Percentiles rank a stretch among this genome's conserved stretches.
Conservation (phyloP, 2,113 vertebrate genomes). For the Empidonax alnorum region DNA sequence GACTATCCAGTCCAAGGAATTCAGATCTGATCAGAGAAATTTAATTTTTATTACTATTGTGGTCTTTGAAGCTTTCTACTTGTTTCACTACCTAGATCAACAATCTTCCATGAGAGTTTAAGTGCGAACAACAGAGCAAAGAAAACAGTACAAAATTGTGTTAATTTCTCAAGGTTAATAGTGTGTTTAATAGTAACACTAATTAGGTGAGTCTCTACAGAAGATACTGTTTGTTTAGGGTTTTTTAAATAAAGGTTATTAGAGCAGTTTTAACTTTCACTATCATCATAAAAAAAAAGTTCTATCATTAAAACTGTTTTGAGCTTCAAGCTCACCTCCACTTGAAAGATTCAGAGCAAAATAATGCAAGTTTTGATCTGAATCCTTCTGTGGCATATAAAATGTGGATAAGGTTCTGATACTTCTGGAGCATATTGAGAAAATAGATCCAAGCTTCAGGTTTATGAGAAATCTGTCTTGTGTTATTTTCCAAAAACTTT, state of each 20-base stretch:
- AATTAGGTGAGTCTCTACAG: neutral
- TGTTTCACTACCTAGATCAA: neutral
- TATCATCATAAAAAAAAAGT: neutral
- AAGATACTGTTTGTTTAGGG: neutral
- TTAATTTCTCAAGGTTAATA: neutral
- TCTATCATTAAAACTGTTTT: neutral
- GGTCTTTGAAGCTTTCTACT: neutral
- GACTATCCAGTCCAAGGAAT: neutral
- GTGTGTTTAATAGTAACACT: neutral
- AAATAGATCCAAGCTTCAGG: neutral
- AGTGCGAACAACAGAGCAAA: neutral
- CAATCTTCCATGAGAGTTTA: neutral
- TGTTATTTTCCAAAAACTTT: neutral
- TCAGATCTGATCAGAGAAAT: neutral
- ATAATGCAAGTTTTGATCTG: neutral
- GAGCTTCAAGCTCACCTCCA: neutral
- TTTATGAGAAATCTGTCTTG: neutral
- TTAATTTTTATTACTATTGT: neutral
- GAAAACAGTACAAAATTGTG: neutral
- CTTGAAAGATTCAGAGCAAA: neutral
- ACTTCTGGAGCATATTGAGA: neutral
- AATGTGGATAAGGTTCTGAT: conserved; percentile 5
- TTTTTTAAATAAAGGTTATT: neutral
- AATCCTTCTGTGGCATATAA: neutral
- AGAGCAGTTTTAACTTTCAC: neutral